Percentiles rank a stretch among this genome's conserved stretches.
Conservation (phyloP, 2,888 invertebrate species). For the Trichogramma dendrolimi region DNA sequence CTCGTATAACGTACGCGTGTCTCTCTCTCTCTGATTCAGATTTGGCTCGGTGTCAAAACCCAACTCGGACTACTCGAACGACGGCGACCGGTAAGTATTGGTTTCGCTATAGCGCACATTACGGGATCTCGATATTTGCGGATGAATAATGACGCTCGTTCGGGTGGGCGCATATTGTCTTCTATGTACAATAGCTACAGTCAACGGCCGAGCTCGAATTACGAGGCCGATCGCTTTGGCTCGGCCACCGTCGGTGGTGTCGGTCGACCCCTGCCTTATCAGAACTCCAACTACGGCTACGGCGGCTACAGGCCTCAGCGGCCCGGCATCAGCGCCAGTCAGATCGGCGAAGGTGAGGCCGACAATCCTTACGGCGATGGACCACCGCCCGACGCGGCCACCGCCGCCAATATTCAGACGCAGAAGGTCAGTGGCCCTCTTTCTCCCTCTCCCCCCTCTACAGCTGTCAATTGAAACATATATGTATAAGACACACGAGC, state of each 20-base stretch:
- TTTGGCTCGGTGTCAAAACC: slow-evolving; percentile 16
- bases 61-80: slow-evolving; percentile 7
- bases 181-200: background rate
- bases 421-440: slow-evolving; percentile 36
- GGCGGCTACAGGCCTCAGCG: slow-evolving; percentile 25
- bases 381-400: slow-evolving; percentile 25
- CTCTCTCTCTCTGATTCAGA: slow-evolving; percentile 4
- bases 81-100: slow-evolving; percentile 17
- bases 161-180: too few relatives aligned
- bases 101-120: too few relatives aligned
- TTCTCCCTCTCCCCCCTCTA: background rate
- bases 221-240: slow-evolving; percentile 20
- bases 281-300: slow-evolving; percentile 19
- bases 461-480: too few relatives aligned
- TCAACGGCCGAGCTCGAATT: slow-evolving; percentile 6
- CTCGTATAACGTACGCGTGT: too few relatives aligned
- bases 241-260: slow-evolving; percentile 18
- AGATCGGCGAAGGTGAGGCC: slow-evolving; percentile 34
- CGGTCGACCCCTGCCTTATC: slow-evolving; percentile 12
- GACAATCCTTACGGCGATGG: slow-evolving; percentile 31
- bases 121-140: too few relatives aligned
- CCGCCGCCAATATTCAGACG: slow-evolving; percentile 38
- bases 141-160: too few relatives aligned
- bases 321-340: slow-evolving; percentile 20
- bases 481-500: too few relatives aligned